Percentiles rank a stretch among this genome's conserved stretches.
Evolutionary conservation across 2,888 invertebrate genomes (phyloP).

Genomic region (Troilus luridus): DNA sequence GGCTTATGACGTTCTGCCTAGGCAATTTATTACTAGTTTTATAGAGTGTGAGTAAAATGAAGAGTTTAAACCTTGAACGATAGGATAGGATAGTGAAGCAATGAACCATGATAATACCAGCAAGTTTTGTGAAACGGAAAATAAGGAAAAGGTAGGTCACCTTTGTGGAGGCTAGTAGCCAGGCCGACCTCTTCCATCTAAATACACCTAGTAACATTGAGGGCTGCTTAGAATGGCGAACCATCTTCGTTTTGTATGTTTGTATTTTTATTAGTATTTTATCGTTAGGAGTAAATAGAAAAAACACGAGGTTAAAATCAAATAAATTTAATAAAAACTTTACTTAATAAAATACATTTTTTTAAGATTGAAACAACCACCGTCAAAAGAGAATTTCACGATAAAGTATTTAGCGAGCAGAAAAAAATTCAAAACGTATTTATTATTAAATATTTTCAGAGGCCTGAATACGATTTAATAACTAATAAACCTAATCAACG

Average conservation of each 20-base stretch:
- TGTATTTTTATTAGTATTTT: too few relatives aligned
- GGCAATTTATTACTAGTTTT: neutral
- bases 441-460: too few relatives aligned
- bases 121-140: neutral
- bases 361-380: too few relatives aligned
- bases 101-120: conserved; percentile 33
- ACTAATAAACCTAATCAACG: too few relatives aligned
- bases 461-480: too few relatives aligned
- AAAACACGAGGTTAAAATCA: too few relatives aligned
- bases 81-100: neutral
- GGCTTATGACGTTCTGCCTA: neutral
- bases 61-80: neutral
- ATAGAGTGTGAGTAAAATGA: neutral
- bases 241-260: neutral
- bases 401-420: too few relatives aligned
- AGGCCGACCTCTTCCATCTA: neutral
- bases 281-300: too few relatives aligned
- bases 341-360: too few relatives aligned
- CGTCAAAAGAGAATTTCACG: too few relatives aligned
- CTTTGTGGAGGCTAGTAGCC: neutral
- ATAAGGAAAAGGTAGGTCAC: conserved; percentile 13
- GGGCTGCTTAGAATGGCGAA: neutral
- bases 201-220: neutral
- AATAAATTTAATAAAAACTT: neutral
- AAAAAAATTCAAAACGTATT: too few relatives aligned